Conservation (phyloP, 2,113 vertebrate genomes). For the Corydoras maculifer region DNA sequence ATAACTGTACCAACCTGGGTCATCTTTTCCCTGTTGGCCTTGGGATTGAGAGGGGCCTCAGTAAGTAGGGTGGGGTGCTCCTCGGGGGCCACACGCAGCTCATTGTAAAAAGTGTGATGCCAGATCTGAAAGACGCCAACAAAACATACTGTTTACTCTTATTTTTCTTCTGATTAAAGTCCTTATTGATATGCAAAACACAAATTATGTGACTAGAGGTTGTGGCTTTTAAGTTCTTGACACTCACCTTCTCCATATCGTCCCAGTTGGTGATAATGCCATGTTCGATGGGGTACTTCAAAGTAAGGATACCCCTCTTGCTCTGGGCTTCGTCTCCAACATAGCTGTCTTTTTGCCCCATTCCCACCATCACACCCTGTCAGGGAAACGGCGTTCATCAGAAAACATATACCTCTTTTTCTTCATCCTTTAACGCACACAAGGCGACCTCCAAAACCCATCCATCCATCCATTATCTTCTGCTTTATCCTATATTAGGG, state of each 20-base stretch:
- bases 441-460: no score
- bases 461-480: no score
- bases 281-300: constrained; percentile 97
- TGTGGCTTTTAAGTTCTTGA: not conserved
- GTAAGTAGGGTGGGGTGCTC: constrained; percentile 96
- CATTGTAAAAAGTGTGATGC: constrained; percentile 99
- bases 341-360: constrained; percentile 98
- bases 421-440: no score
- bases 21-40: constrained; percentile 99
- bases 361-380: constrained; percentile 98
- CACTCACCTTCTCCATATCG: constrained; percentile 92
- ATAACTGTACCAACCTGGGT: constrained; percentile 69
- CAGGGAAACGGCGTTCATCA: constrained; percentile 15
- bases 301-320: constrained; percentile 94
- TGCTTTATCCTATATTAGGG: no score
- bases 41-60: constrained; percentile 96
- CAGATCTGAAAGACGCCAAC: constrained; percentile 75
- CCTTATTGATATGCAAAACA: no score
- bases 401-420: not conserved
- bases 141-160: not conserved
- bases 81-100: constrained; percentile 93
- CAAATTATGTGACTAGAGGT: no score
- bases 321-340: constrained; percentile 97
- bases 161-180: no score
- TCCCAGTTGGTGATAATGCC: constrained; percentile 99